Evolutionary conservation across 1,140 invertebrate genomes (phyloP), one percentile per base, ranked within the genome.

Genomic region (Mycetomoellerius zeteki): DNA sequence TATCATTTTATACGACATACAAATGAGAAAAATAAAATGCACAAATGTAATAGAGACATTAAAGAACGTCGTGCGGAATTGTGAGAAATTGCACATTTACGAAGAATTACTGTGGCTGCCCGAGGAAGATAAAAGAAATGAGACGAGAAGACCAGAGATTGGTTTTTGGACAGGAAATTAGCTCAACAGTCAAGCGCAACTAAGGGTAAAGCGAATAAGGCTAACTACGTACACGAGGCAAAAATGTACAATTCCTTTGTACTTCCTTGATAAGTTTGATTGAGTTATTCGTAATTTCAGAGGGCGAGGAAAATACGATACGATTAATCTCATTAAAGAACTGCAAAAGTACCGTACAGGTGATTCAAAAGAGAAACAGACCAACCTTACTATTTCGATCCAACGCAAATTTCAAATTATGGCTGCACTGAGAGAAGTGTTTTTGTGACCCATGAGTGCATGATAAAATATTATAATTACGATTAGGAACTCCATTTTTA

Each of bases 91-190:
- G 43, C 19, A 14, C 27, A n/a, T 52, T 54, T 16, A 58, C 3
- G 10, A 52, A 4, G 16, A 43, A 81, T 81, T 47, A 58, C 54
- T 73, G 69, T 84, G 80, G 80, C 80, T 84, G 80, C 24, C 69
- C 69, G 69, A 60, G 69, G 12, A 33, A 50, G 19, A 50, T 14
- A 16, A 60, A 14, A 37, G 21, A 58, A 47, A 47, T 6, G 4
- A 30, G 33, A 76, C 4, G 19, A 47, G 50, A 16, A 81, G 37
- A n/a, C 30, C 14, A 37, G 14, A 58, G 52, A 30, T 82, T 52
- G 52, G 54, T 50, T 30, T 56, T 37, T 43, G 10, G 19, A 37
- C 16, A 37, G 27, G 77, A 69, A 69, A 81, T 81, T 81, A 71
- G n/a, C 30, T 37, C 24, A 71, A 43, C 7, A 56, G 10, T 27